These are phyloP conservation scores for Clarias macrocephalus DNA, from an alignment of 2,113 vertebrate species.

Conservation along the genomic window DNA sequence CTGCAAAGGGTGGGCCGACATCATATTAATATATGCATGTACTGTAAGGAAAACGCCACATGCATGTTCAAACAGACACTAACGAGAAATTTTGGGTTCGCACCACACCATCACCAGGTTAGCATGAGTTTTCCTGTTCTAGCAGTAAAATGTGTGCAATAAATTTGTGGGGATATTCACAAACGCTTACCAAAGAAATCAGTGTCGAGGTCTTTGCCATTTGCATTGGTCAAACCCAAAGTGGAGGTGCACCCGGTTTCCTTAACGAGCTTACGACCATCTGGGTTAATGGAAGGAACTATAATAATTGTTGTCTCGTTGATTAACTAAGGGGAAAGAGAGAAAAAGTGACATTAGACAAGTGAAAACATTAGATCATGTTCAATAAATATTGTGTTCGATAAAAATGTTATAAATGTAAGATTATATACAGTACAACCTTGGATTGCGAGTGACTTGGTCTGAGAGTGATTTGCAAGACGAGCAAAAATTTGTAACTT, in stretches of 20 bases:
- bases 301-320: constrained; percentile 91
- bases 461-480: too few species aligned
- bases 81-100: background rate
- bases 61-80: too few species aligned
- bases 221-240: constrained; percentile 78
- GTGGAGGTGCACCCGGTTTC: constrained; percentile 86
- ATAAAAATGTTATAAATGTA: background rate
- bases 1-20: too few species aligned
- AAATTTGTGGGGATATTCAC: background rate
- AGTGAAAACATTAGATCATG: background rate
- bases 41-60: too few species aligned
- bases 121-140: background rate
- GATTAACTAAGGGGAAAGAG: constrained; percentile 76
- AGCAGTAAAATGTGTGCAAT: background rate
- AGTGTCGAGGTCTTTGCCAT: constrained; percentile 86
- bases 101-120: background rate
- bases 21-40: too few species aligned
- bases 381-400: background rate
- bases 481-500: too few species aligned
- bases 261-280: constrained; percentile 84
- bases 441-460: too few species aligned
- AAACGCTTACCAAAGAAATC: constrained; percentile 88
- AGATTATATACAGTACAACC: too few species aligned
- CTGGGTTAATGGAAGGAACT: constrained; percentile 92
- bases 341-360: background rate